A percentile compares a stretch with the other conserved stretches of the same genome.
phyloP scores from a whole-genome alignment of 2,113 vertebrate species.

The Prietella phreatophila region DNA sequence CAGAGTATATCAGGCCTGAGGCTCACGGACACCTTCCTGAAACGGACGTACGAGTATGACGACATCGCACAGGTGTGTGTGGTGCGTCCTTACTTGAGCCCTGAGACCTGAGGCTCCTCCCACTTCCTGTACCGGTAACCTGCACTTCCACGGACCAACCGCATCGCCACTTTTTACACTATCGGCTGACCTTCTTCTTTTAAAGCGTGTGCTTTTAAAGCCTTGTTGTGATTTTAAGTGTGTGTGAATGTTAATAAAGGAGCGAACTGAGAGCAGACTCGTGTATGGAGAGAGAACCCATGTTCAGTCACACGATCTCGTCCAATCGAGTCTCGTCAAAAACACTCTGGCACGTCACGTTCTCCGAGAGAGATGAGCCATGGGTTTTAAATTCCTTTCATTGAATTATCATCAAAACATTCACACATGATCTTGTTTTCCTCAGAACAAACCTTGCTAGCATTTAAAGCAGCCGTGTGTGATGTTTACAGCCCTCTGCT shows the following conservation, averaged over 20 bases:
- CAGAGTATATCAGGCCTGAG: conserved; percentile 94
- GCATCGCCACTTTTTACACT: conserved; percentile 42
- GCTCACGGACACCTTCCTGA: conserved; percentile 94
- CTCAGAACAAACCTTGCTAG: not conserved
- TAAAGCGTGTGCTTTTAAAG: conserved; percentile 43
- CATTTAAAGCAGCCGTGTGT: not conserved
- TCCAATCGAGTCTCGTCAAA: not conserved
- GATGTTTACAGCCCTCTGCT: not conserved
- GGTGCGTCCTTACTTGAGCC: conserved; percentile 81
- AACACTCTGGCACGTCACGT: too few relatives aligned
- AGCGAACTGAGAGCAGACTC: conserved; percentile 34
- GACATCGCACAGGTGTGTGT: conserved; percentile 98
- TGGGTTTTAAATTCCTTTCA: not conserved
- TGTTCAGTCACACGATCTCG: not conserved
- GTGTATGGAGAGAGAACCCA: not conserved
- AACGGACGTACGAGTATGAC: conserved; percentile 96
- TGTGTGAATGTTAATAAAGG: conserved; percentile 71
- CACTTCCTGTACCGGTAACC: conserved; percentile 35
- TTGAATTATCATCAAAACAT: not conserved
- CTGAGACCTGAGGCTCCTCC: conserved; percentile 71
- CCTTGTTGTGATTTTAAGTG: conserved; percentile 59
- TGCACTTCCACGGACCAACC: conserved; percentile 67
- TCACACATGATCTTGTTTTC: not conserved
- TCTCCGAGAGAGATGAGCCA: not conserved
- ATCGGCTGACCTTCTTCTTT: conserved; percentile 31